Evolutionary conservation across 2,888 invertebrate species (phyloP), one percentile per base, ranked within the genome.

Genomic region (Phymatocera aterrima): DNA sequence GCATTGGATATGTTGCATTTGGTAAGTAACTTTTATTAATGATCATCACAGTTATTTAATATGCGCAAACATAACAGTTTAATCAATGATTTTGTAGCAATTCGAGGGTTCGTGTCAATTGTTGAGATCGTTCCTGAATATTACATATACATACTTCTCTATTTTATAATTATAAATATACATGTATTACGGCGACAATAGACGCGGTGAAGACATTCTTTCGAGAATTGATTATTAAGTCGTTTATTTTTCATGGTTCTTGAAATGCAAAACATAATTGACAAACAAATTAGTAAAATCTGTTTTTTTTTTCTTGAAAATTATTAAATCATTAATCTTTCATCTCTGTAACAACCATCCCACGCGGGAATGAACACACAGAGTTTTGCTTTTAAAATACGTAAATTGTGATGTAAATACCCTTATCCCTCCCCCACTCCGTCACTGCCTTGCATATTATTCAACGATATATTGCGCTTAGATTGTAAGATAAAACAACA

Each of bases 1-100:
- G 80, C 79, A 80, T 82, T 85, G 86, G 87, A 86, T 87, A 87
- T 87, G 87, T 86, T 85, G 84, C 81, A 86, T 86, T 85, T 85
- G 86, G 87, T 87, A 77, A 82, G 83, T 83, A 77, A 78, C 31
- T 37, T 3, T 15, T n/a, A 70, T 43, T 40, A 54, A 31, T 64
- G 12, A 6, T 24, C 24, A 28, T 70, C 21, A 24, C 28, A 43
- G 24, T 15, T 18, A 77, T 54, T 57, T 24, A 24, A n/a, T n/a
- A n/a, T n/a, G n/a, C 21, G 37, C 28, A n/a, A 24, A 37, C 60
- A 51, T 78, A 65, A 65, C 68, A 70, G 46, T 31, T 34, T 51
- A n/a, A 46, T 51, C 10, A 70, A 78, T 75, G 46, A 31, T n/a
- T n/a, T n/a, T n/a, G 57, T 40, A 75, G 28, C 64, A 68, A 48